Conservation (phyloP, 2,797 vertebrate genomes). For the Sebastes glaucus region DNA sequence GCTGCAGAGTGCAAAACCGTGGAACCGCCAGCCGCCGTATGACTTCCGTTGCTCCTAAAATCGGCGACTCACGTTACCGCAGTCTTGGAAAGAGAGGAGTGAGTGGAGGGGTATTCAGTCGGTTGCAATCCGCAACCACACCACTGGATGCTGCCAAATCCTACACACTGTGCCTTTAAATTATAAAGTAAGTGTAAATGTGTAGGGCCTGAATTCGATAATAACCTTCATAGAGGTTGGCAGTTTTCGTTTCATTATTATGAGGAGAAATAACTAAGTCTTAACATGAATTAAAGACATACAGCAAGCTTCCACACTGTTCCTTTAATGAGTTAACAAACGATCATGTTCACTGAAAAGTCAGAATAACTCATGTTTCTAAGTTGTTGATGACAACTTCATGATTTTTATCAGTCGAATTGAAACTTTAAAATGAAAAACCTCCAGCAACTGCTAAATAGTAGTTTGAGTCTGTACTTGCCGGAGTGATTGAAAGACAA, state of each 20-base stretch:
- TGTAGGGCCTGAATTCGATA: neutral
- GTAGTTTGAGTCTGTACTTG: neutral
- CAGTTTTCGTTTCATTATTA: neutral
- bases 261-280: neutral
- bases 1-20: no score
- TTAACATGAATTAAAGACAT: neutral
- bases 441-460: neutral
- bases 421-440: neutral
- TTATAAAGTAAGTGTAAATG: neutral
- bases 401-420: neutral
- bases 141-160: no score
- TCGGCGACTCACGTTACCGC: no score
- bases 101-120: no score
- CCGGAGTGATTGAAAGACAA: neutral
- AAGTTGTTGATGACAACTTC: neutral
- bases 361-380: neutral
- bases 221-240: neutral
- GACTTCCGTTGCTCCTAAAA: no score
- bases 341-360: neutral
- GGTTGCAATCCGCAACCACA: no score
- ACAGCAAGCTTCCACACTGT: neutral
- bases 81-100: no score
- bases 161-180: neutral
- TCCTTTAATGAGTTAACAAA: neutral
- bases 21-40: no score